Percentiles rank a stretch among this genome's conserved stretches.
Conservation (phyloP, 2,888 invertebrate species). For the Cactoblastis cactorum region DNA sequence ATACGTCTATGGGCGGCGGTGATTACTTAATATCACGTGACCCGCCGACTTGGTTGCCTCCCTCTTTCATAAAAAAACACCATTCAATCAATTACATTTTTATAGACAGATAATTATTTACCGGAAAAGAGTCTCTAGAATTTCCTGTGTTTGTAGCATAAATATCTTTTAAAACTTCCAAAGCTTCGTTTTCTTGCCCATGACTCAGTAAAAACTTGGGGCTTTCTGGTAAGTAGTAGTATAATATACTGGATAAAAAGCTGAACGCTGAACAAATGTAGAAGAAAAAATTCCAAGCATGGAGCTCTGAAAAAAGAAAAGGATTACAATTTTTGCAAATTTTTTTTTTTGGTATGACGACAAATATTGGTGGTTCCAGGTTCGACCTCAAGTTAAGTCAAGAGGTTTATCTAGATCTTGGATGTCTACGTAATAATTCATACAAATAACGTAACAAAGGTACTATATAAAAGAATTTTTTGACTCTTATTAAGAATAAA, state of each 20-base stretch:
- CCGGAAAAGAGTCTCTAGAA: constrained; percentile 40
- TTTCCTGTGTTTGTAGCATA: constrained; percentile 45
- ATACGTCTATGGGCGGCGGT: no score
- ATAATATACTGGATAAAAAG: constrained; percentile 39
- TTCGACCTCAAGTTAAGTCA: no score
- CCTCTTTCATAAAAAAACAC: no score
- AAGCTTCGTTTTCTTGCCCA: constrained; percentile 41
- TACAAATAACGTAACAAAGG: no score
- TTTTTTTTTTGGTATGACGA: no score
- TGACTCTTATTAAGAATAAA: no score
- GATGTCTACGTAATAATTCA: no score
- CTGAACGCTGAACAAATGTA: constrained; percentile 45
- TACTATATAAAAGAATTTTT: no score
- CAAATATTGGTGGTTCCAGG: no score
- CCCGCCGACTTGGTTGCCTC: no score
- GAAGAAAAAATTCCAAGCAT: constrained; percentile 53
- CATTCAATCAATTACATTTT: not conserved
- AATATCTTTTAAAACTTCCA: constrained; percentile 41
- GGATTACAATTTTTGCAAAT: not conserved
- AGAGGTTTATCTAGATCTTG: no score
- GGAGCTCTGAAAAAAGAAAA: constrained; percentile 35
- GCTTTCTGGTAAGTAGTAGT: constrained; percentile 48
- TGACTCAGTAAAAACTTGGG: constrained; percentile 49
- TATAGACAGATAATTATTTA: constrained; percentile 24
- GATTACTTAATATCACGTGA: no score